phyloP scores from a whole-genome alignment of 2,113 vertebrate species.

The Polypterus bichir region DNA sequence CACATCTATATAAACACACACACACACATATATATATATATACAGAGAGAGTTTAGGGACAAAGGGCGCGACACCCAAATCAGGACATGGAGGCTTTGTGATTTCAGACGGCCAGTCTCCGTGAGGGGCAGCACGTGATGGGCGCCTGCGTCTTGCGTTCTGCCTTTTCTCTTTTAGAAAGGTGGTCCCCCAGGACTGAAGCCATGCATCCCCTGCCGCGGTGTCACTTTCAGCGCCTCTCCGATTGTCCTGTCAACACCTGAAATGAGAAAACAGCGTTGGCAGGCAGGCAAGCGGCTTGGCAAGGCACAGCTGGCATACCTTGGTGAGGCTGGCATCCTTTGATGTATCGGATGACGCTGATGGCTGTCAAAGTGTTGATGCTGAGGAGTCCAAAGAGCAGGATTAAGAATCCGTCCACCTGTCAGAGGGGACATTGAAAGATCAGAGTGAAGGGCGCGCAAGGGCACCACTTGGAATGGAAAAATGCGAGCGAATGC shows the following conservation, averaged over 20 bases:
- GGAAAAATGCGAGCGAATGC: neutral
- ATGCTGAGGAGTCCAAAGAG: constrained; percentile 39
- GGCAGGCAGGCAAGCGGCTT: constrained; percentile 3
- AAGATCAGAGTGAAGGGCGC: constrained; percentile 5
- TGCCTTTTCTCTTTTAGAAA: no score
- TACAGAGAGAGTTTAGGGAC: no score
- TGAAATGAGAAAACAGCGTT: constrained; percentile 5
- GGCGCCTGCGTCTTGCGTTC: no score
- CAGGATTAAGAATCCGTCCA: constrained; percentile 36
- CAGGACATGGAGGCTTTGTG: no score
- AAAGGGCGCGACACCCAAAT: no score
- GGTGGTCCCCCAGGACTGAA: no score
- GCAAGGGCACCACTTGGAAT: neutral
- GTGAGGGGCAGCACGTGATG: no score
- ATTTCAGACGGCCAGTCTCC: no score
- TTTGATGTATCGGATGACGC: constrained; percentile 36
- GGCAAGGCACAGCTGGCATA: constrained; percentile 18
- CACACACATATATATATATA: no score
- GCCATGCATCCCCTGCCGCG: no score
- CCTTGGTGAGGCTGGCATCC: constrained; percentile 29
- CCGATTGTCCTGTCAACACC: constrained; percentile 8
- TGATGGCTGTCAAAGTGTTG: constrained; percentile 40
- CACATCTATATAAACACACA: no score
- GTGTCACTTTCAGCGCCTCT: no score
- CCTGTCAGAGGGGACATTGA: constrained; percentile 23